A percentile compares a stretch with the other conserved stretches of the same genome.
These are phyloP conservation scores for Acromyrmex charruanus DNA, from an alignment of 1,140 invertebrate genomes.

Conservation along the genomic window DNA sequence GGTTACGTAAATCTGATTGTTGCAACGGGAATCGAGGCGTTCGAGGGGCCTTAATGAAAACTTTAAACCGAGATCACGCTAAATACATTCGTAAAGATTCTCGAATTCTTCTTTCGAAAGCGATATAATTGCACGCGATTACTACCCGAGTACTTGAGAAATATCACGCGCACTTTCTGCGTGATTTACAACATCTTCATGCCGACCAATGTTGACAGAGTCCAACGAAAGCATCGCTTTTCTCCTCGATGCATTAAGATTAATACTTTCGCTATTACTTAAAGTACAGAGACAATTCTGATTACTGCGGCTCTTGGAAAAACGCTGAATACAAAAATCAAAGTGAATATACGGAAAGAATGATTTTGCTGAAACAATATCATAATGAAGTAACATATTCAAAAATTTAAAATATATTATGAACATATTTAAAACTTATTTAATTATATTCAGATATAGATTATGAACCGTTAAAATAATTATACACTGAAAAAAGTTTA, in stretches of 20 bases:
- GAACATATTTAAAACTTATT: too few species aligned
- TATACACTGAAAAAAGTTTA: too few species aligned
- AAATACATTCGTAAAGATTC: not conserved
- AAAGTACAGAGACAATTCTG: not conserved
- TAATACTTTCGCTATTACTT: slow-evolving; percentile 1
- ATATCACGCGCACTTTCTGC: slow-evolving; percentile 2
- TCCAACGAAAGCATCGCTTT: slow-evolving; percentile 30
- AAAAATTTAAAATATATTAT: too few species aligned
- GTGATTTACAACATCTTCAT: slow-evolving; percentile 20
- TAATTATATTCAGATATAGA: too few species aligned
- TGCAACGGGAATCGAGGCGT: not conserved
- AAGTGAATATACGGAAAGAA: too few species aligned
- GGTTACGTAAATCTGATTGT: slow-evolving; percentile 40
- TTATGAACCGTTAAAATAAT: too few species aligned
- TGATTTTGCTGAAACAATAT: too few species aligned
- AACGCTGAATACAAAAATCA: not conserved
- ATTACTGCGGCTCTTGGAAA: not conserved
- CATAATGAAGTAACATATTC: too few species aligned
- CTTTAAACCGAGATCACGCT: not conserved
- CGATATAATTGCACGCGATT: not conserved
- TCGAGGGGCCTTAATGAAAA: slow-evolving; percentile 5
- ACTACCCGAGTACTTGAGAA: slow-evolving; percentile 8
- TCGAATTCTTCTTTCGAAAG: slow-evolving; percentile 20
- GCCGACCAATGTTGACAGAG: not conserved
- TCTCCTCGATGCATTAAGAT: not conserved